Evolutionary conservation across 2,888 invertebrate genomes (phyloP), one percentile per base, ranked within the genome.

Genomic region (Muschampia plurimacula): DNA sequence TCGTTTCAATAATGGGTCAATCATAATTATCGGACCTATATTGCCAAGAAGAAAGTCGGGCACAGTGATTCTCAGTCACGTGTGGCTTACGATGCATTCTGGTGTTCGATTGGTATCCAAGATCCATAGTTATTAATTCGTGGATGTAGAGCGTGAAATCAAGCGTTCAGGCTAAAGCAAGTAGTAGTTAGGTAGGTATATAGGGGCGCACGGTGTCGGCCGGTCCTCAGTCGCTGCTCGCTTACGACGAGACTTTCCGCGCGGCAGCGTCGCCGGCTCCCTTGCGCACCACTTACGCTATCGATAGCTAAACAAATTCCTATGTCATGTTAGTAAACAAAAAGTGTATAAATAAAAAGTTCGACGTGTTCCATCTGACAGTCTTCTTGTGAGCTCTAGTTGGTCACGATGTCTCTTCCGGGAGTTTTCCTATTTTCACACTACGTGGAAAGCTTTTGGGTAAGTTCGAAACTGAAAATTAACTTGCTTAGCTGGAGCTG

Each of bases 291-390:
- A 74, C 46, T 72, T 72, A 67, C 72, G 71, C 72, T 76, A 75
- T 76, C 76, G 79, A 83, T 77, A 83, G 83, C 86, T 86, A 85
- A 86, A 88, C 81, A 82, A 85, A 86, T 86, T 85, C 83, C 80
- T 85, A 85, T 90, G 91, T 90, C 86, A 91, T 92, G 93, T 92
- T 93, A 89, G 89, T 91, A 92, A 92, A 93, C 89, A 93, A 89
- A 89, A 89, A 90, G 88, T 91, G 90, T 86, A 86, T 88, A 89
- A 86, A 91, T 91, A 91, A 89, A 90, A 90, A 89, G 74, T 80
- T 82, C 83, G 77, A 79, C 82, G 88, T 86, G 84, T 79, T 80
- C 82, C 80, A 82, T 77, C 83, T 83, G 83, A 84, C 89, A 92
- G 89, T 91, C 85, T 83, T 78, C 78, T 82, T 80, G 89, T 90